Percentiles rank a stretch among this genome's conserved stretches.
phyloP scores from a whole-genome alignment of 1,140 invertebrate genomes.

The Theocolax elegans region DNA sequence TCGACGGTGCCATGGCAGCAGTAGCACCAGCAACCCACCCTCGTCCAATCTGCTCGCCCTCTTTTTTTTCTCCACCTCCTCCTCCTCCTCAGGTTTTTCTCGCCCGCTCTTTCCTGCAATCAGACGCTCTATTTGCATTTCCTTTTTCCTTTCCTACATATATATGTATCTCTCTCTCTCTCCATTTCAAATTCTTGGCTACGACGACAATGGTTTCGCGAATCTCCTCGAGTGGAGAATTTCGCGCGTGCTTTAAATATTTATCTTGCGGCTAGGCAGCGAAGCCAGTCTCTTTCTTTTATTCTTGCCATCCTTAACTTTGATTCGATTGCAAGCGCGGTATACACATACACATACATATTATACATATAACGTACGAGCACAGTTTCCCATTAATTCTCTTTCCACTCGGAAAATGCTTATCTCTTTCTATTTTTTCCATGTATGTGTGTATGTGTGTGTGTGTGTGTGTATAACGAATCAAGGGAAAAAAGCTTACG shows the following conservation, averaged over 20 bases:
- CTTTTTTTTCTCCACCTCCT: slow-evolving; percentile 42
- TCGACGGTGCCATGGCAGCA: slow-evolving; percentile 47
- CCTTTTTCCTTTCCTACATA: slow-evolving; percentile 3
- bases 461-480: too few relatives aligned
- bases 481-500: neutral
- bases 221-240: neutral
- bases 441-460: too few relatives aligned
- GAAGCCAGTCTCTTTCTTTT: too few relatives aligned
- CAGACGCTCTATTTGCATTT: slow-evolving; percentile 38
- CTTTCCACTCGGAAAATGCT: too few relatives aligned
- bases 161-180: neutral
- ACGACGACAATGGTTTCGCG: neutral
- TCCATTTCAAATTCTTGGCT: slow-evolving; percentile 25
- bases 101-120: slow-evolving; percentile 28
- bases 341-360: too few relatives aligned
- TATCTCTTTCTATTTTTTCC: too few relatives aligned
- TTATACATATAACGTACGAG: too few relatives aligned
- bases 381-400: too few relatives aligned
- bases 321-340: too few relatives aligned
- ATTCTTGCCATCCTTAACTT: too few relatives aligned
- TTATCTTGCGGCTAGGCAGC: too few relatives aligned
- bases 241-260: neutral
- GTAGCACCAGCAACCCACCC: slow-evolving; percentile 11
- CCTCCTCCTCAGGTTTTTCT: slow-evolving; percentile 35
- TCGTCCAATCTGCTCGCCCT: slow-evolving; percentile 40